Percentiles rank a stretch among this genome's conserved stretches.
Evolutionary conservation across 2,888 invertebrate genomes (phyloP).

Genomic region (Melieria picta): DNA sequence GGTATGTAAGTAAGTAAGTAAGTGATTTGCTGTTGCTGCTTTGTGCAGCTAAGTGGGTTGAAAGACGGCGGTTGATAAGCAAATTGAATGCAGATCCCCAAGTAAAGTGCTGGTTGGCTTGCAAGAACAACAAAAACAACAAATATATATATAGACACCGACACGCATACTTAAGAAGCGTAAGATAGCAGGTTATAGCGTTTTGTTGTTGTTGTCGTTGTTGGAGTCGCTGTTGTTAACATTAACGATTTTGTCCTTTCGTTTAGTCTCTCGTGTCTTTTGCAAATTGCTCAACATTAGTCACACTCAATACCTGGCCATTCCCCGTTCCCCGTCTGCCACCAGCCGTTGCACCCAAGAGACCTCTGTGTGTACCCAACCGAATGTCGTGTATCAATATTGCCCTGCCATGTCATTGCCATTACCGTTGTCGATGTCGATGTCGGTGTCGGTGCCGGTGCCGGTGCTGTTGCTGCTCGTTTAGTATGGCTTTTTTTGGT

Average conservation of each 20-base stretch:
- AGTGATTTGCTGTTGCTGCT: constrained; percentile 10
- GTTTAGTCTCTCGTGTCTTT: constrained; percentile 42
- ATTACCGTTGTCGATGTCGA: too few relatives aligned
- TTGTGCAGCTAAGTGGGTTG: background rate
- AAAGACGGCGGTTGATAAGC: constrained; percentile 55
- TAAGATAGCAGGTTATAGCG: background rate
- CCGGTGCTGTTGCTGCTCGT: background rate
- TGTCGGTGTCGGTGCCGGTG: background rate
- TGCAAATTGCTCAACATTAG: constrained; percentile 49
- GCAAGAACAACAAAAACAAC: background rate
- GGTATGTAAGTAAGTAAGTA: background rate
- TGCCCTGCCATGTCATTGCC: background rate
- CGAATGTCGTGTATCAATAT: background rate
- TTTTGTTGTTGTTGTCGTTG: constrained; percentile 21
- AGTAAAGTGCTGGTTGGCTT: background rate
- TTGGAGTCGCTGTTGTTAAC: constrained; percentile 43
- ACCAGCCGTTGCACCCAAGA: background rate
- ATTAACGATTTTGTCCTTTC: constrained; percentile 47
- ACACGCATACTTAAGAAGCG: background rate
- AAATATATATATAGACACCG: background rate
- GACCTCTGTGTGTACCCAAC: background rate
- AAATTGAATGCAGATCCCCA: constrained; percentile 58
- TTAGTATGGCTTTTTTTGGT: constrained; percentile 1
- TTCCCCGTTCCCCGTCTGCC: background rate
- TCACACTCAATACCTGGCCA: constrained; percentile 39